Evolutionary conservation across 2,797 vertebrate genomes (phyloP).

Genomic region (Danio aesculapii): DNA sequence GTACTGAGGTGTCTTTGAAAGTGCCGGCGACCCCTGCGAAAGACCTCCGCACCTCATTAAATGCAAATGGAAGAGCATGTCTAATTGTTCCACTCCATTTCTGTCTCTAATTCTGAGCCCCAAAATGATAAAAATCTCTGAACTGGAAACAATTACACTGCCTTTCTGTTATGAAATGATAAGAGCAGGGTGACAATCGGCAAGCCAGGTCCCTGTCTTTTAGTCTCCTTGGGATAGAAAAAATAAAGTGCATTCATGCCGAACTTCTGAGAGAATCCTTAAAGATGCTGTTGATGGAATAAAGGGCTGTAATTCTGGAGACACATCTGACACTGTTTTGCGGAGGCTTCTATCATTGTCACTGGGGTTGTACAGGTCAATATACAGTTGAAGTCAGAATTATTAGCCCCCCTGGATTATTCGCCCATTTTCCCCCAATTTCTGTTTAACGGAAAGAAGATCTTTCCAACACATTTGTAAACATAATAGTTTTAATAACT

Average conservation of each 20-base stretch:
- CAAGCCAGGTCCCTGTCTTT: conserved; percentile 30
- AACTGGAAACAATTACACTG: conserved; percentile 56
- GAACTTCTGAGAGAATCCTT: conserved; percentile 66
- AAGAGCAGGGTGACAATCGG: conserved; percentile 57
- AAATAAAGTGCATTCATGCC: conserved; percentile 50
- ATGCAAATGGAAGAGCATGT: conserved; percentile 57
- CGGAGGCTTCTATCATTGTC: conserved; percentile 40
- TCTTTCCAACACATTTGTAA: too few species aligned
- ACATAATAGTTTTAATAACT: too few species aligned
- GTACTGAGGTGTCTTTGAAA: conserved; percentile 53
- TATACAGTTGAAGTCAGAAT: too few species aligned
- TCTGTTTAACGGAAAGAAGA: too few species aligned
- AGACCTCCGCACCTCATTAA: conserved; percentile 62
- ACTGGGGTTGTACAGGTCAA: too few species aligned
- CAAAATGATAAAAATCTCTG: conserved; percentile 57
- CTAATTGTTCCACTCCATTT: conserved; percentile 65
- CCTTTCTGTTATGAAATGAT: conserved; percentile 53
- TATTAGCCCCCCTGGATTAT: too few species aligned
- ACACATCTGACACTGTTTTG: conserved; percentile 19
- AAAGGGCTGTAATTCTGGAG: conserved; percentile 54
- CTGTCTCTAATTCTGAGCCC: conserved; percentile 48
- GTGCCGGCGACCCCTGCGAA: conserved; percentile 48
- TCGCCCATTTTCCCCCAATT: too few species aligned
- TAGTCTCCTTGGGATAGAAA: conserved; percentile 34
- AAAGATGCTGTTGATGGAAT: conserved; percentile 62